phyloP scores from a whole-genome alignment of 2,888 invertebrate species.

The Sylvicola cinctus region DNA sequence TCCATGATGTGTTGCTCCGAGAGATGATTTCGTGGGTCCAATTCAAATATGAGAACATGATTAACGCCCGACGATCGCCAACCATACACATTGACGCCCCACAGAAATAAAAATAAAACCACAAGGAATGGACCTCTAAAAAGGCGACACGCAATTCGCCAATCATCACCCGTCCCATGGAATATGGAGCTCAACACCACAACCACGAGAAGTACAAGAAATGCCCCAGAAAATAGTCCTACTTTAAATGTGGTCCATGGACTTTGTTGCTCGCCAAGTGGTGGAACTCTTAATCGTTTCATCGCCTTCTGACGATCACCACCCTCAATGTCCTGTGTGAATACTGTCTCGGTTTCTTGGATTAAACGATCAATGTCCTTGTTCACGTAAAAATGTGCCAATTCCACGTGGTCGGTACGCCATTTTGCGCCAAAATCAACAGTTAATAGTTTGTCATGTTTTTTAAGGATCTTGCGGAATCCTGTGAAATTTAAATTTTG shows the following conservation, averaged over 20 bases:
- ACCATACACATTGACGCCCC: conserved; percentile 91
- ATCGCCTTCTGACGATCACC: conserved; percentile 93
- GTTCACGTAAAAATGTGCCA: conserved; percentile 86
- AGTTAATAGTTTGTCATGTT: conserved; percentile 56
- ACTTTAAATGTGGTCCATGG: conserved; percentile 95
- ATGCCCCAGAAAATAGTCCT: conserved; percentile 88
- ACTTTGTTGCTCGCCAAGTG: conserved; percentile 88
- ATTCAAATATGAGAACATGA: conserved; percentile 91
- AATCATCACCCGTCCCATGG: conserved; percentile 48
- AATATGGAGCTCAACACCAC: conserved; percentile 71
- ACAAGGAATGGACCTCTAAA: conserved; percentile 87
- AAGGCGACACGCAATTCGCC: conserved; percentile 72
- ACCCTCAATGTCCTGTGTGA: conserved; percentile 70
- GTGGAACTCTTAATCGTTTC: conserved; percentile 93
- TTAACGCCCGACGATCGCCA: conserved; percentile 96
- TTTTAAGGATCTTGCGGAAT: conserved; percentile 96
- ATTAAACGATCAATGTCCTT: conserved; percentile 94
- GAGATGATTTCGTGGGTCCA: conserved; percentile 86
- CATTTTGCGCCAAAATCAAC: conserved; percentile 75
- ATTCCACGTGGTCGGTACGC: conserved; percentile 81
- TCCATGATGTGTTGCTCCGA: conserved; percentile 92
- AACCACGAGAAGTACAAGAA: conserved; percentile 69
- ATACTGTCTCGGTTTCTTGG: conserved; percentile 75
- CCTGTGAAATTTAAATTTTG: conserved; percentile 97
- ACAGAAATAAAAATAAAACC: conserved; percentile 79